Percentiles rank a stretch among this genome's conserved stretches.
Conservation (phyloP, 2,888 invertebrate species). For the Galeopsomyia nigrocyanea region DNA sequence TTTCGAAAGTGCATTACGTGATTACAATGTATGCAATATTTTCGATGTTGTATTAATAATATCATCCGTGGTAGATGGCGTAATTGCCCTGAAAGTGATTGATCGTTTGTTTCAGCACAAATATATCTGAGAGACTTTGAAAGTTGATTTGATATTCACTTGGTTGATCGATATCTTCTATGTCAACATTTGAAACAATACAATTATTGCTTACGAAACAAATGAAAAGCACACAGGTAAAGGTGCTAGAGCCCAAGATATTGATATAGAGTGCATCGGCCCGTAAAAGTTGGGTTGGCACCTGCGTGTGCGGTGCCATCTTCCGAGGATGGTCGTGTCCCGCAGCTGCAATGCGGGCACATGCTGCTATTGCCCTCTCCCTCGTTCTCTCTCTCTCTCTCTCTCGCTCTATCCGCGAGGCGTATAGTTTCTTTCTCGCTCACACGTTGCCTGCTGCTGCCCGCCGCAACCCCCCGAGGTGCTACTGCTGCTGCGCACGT, state of each 20-base stretch:
- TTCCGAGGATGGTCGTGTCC: constrained; percentile 63
- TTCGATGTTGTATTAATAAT: too few relatives aligned
- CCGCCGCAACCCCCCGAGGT: constrained; percentile 23
- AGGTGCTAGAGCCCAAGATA: too few relatives aligned
- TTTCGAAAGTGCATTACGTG: too few relatives aligned
- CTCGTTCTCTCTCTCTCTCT: constrained; percentile 18
- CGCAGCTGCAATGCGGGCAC: constrained; percentile 66
- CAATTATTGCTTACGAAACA: too few relatives aligned
- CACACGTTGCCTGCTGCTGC: background rate
- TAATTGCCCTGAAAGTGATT: too few relatives aligned
- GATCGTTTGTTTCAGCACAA: too few relatives aligned
- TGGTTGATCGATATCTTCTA: too few relatives aligned
- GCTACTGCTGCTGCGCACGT: constrained; percentile 16
- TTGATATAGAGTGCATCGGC: background rate
- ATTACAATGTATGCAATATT: constrained; percentile 5
- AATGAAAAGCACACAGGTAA: too few relatives aligned
- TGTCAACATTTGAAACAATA: too few relatives aligned
- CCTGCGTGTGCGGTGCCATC: constrained; percentile 63
- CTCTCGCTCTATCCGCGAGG: background rate
- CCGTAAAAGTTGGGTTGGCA: constrained; percentile 53
- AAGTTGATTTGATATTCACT: too few relatives aligned
- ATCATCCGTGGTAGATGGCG: too few relatives aligned
- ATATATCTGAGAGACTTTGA: too few relatives aligned
- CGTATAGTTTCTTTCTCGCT: background rate
- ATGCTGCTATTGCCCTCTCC: constrained; percentile 8